Base-by-base conservation (phyloP, 2,888 invertebrate species). In the Siphonodentalium dalli region DNA sequence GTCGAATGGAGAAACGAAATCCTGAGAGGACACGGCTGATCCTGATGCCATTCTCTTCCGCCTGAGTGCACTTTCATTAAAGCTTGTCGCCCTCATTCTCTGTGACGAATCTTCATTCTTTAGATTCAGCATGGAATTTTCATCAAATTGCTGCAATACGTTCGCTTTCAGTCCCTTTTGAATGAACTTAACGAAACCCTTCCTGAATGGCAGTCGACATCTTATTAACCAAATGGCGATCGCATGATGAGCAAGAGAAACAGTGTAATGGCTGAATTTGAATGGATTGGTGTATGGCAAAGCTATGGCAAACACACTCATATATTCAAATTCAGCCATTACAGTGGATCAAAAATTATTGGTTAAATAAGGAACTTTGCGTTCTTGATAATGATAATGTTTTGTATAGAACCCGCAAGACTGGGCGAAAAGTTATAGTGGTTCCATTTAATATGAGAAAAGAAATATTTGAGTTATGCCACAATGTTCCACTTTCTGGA, bases 201-300 rank as follows among this genome's bases (percentile, higher is more conserved):
- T 87, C 34, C 96, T 85, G 83, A 92, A 91, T 24, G 91, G 89
- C 64, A 94, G 85, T 49, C 94, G 88, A 79, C 95, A 95, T 83
- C 95, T 94, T 66, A 97, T 87, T 85, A 96, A 96, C 97, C 97
- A 98, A 63, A 95, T 92, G 41, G 95, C 92, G 74, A 97, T 92
- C 4, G 97, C 93, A 83, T 96, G 94, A 85, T 97, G 93, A 43
- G 97, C 95, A 79, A 96, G 84, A 9, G 94, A 93, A 23, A 97
- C 96, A 18, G 91, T 93, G 82, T 94, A 97, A 83, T 95, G 94
- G 83, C 93, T 92, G 84, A 95, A 97, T 59, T 92, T 93, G 84
- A 92, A 92, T 1, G 96, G 94, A 84, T 96, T 95, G 8, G 95
- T 96, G 84, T 95, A 98, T 2, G 95, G 94, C 68, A 95, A 85